Percentiles rank a stretch among this genome's conserved stretches.
Conservation (phyloP, 2,888 invertebrate species). For the Cephus nigrinus region DNA sequence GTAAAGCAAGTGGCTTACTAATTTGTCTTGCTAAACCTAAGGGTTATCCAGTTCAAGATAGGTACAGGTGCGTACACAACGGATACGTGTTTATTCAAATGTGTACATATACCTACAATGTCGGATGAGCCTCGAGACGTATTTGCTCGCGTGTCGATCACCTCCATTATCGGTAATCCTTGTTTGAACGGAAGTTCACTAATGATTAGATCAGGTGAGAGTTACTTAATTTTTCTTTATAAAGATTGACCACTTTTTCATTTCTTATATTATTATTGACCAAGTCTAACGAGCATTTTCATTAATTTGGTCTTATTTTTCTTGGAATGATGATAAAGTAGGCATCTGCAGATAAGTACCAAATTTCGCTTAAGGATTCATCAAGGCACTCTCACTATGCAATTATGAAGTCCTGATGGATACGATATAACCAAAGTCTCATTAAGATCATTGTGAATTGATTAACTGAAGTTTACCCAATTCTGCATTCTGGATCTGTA, state of each 20-base stretch:
- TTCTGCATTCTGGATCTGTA: background rate
- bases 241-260: background rate
- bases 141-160: slow-evolving; percentile 43
- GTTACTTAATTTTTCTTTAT: background rate
- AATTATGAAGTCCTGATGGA: background rate
- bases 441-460: background rate
- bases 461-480: background rate
- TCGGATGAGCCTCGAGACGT: background rate
- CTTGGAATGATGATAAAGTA: background rate
- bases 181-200: background rate
- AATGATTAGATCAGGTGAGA: background rate
- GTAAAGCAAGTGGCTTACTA: background rate
- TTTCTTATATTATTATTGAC: background rate
- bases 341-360: background rate
- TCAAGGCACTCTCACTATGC: background rate
- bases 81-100: background rate
- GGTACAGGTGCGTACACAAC: background rate
- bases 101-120: background rate
- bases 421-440: background rate
- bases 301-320: background rate
- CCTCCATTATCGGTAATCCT: slow-evolving; percentile 45
- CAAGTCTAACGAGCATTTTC: background rate
- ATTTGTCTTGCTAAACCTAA: background rate
- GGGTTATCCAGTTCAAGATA: background rate
- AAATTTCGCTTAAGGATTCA: background rate